Percentiles rank a stretch among this genome's conserved stretches.
phyloP scores from a whole-genome alignment of 2,888 invertebrate genomes.

The Geotrupes spiniger region DNA sequence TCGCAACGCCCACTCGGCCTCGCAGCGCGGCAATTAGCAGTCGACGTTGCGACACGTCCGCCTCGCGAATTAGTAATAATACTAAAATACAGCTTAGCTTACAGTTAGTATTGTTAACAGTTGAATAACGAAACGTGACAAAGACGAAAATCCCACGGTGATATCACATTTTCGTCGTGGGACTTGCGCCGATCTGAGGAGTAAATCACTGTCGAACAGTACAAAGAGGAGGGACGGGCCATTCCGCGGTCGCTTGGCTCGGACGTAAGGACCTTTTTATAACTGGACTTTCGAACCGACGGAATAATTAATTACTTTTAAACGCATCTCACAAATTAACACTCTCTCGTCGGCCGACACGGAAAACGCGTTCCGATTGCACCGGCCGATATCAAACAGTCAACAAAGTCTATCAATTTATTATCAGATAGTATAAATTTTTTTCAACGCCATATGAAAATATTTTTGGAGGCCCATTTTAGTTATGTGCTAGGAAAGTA shows the following conservation, averaged over 20 bases:
- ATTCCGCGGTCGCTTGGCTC: constrained; percentile 53
- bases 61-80: neutral
- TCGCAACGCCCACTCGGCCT: too few relatives aligned
- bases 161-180: too few relatives aligned
- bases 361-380: neutral
- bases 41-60: too few relatives aligned
- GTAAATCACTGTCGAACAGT: constrained; percentile 9
- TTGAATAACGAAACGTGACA: too few relatives aligned
- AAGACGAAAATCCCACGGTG: too few relatives aligned
- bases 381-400: constrained; percentile 8
- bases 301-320: constrained; percentile 32
- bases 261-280: constrained; percentile 44
- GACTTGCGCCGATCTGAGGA: neutral
- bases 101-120: too few relatives aligned
- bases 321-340: constrained; percentile 4
- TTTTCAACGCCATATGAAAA: constrained; percentile 16
- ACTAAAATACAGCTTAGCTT: too few relatives aligned
- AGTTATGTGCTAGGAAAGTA: too few relatives aligned
- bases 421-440: constrained; percentile 11
- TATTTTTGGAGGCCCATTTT: constrained; percentile 1
- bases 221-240: constrained; percentile 46
- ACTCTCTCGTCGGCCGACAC: neutral
- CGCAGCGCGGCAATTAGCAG: too few relatives aligned
- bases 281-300: constrained; percentile 48
- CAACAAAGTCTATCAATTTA: constrained; percentile 14